phyloP scores from a whole-genome alignment of 2,113 vertebrate species.

The Sylvicapra grimmia region DNA sequence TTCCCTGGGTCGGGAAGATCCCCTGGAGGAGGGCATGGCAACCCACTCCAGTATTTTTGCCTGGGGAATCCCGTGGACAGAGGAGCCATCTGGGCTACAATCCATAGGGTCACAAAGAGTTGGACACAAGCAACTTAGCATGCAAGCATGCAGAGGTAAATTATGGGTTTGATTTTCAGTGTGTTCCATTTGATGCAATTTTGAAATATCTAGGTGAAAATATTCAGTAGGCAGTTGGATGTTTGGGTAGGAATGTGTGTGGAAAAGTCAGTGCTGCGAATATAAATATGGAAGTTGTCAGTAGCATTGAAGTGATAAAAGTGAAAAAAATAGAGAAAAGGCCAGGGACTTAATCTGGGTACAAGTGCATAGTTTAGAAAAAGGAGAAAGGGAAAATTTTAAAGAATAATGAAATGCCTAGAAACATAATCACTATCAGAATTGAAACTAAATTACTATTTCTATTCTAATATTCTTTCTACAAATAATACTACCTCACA shows the following conservation, averaged over 20 bases:
- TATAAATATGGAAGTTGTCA: background rate
- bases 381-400: background rate
- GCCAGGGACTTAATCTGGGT: background rate
- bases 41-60: background rate
- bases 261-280: background rate
- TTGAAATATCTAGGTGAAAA: conserved; percentile 14
- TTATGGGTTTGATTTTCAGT: background rate
- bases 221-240: conserved; percentile 2
- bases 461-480: background rate
- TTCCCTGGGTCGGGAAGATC: background rate
- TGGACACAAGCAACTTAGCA: background rate
- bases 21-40: background rate
- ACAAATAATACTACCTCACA: background rate
- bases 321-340: background rate
- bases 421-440: background rate
- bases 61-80: background rate
- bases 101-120: background rate
- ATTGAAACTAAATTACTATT: background rate
- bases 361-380: background rate
- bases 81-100: background rate
- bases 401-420: background rate
- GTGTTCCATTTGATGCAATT: background rate
- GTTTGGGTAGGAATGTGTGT: background rate
- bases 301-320: background rate
- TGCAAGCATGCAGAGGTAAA: background rate